Base-by-base conservation (phyloP, 2,113 vertebrate genomes). In the Glaucomys volans region DNA sequence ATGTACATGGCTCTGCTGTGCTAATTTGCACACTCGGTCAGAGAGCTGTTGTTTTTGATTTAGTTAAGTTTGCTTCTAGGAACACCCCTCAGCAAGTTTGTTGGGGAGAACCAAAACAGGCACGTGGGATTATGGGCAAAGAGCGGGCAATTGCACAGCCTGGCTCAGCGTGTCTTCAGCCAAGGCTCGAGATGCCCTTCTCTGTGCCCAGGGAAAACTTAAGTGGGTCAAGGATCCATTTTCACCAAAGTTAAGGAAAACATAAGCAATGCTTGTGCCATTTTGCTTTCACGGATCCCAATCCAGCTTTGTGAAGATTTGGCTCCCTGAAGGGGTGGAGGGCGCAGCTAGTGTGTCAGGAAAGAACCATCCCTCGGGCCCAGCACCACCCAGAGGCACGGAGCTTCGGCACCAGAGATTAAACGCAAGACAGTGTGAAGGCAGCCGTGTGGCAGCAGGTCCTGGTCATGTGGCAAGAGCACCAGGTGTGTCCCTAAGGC, bases 21-120 rank as follows among this genome's bases (percentile, higher is more conserved):
- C 57, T 91, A 59, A 87, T 81, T 71, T 26, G 72, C 64, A 37
- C 47, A 47, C 24, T 67, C 83, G 64, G 42, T 64, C 20, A 40
- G 16, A 32, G n/a, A 91, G 83, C 35, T 77, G 37, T 62, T 80
- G 40, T n/a, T 82, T 92, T 91, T 35, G 50, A 30, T 90, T 97
- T 32, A 44, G 11, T 44, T 92, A 52, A 59, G 64, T 91, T 91
- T 94, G 20, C 8, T 90, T 85, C 28, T 64, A 72, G n/a, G 74
- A 76, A 59, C 32, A 90, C 76, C 80, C 79, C 42, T 89, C 28
- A 7, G 18, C 32, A 30, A 82, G 40, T 95, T 83, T 71, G 14
- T 20, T 90, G 64, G 59, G 26, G 42, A n/a, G 4, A 40, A 22
- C 28, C 13, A 16, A 81, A 26, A 69, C 90, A 40, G 54, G 16